Base-by-base conservation (phyloP, 1,140 invertebrate genomes). In the Temnothorax nylanderi region DNA sequence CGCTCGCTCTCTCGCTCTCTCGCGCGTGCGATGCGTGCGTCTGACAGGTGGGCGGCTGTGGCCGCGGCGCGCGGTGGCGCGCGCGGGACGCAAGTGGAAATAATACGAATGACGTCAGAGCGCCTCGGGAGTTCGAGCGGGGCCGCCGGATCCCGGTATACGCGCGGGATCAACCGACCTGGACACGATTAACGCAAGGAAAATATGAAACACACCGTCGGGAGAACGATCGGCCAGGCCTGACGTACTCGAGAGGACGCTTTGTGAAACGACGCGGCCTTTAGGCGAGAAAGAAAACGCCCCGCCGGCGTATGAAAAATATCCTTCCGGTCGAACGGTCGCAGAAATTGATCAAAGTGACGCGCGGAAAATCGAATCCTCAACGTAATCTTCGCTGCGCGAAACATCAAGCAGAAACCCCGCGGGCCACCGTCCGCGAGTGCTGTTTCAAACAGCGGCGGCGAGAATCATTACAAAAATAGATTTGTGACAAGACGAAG, bases 101-200 rank as follows among this genome's bases (percentile, higher is more conserved):
- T 84, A 84, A 86, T 82, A 86, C 80, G 64, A 69, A 60, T 88
- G 87, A 88, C 87, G 87, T 86, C 87, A 86, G 34, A 65, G 44
- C 41, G 84, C 87, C 87, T 78, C 84, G 51, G 75, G 87, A 71
- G 54, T 56, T 51, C 49, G 49, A 65, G 56, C 56, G 58, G 32
- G 62, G 44, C 11, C 11, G 47, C 37, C 11, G 21, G 10, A 41
- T 21, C 34, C 18, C n/a, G 41, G 16, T 44, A 18, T 51, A 34
- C 16, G 80, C 16, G 67, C 18, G 21, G 34, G 81, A 64, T 72
- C 47, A 51, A 37, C 32, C 64, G 84, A 49, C 26, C 51, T 41
- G 64, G 77, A 32, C 78, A 60, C 85, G 81, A 92, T 92, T 92
- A 93, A 92, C 78, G 62, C 84, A 90, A 90, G 87, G 90, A 90